phyloP scores from a whole-genome alignment of 2,888 invertebrate genomes.

The Acanthopleura granulata region DNA sequence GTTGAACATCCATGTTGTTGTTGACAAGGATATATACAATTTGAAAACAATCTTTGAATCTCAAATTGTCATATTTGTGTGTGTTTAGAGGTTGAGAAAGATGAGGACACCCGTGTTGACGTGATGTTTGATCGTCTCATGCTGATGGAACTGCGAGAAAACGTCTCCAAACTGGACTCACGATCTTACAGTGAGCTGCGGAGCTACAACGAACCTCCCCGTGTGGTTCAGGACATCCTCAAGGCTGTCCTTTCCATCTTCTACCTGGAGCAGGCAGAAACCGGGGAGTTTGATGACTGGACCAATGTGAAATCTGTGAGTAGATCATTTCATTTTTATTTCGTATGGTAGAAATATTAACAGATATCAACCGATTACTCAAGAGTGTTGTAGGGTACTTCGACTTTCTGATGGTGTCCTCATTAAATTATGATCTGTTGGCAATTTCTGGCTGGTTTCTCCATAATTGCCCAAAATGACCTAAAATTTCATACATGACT shows the following conservation, averaged over 20 bases:
- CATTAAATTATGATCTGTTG: no score
- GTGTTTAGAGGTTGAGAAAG: slow-evolving; percentile 59
- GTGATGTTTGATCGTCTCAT: slow-evolving; percentile 69
- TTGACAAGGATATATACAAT: no score
- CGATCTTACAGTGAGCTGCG: slow-evolving; percentile 66
- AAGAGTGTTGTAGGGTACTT: no score
- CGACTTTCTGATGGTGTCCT: no score
- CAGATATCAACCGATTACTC: no score
- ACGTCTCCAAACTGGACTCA: slow-evolving; percentile 61
- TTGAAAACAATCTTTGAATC: no score
- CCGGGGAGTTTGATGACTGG: slow-evolving; percentile 64
- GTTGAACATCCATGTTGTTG: no score
- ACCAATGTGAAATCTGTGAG: slow-evolving; percentile 59
- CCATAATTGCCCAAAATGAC: no score
- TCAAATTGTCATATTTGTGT: no score
- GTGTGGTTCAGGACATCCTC: slow-evolving; percentile 60
- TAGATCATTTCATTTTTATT: background rate
- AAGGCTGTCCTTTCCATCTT: slow-evolving; percentile 64
- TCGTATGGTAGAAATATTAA: background rate
- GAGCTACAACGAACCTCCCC: slow-evolving; percentile 64
- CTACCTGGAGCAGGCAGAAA: slow-evolving; percentile 54
- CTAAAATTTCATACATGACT: no score
- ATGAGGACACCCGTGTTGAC: slow-evolving; percentile 61
- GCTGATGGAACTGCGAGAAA: slow-evolving; percentile 66
- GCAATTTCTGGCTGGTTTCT: no score